phyloP scores from a whole-genome alignment of 2,888 invertebrate genomes.

The Yponomeuta sedellus region DNA sequence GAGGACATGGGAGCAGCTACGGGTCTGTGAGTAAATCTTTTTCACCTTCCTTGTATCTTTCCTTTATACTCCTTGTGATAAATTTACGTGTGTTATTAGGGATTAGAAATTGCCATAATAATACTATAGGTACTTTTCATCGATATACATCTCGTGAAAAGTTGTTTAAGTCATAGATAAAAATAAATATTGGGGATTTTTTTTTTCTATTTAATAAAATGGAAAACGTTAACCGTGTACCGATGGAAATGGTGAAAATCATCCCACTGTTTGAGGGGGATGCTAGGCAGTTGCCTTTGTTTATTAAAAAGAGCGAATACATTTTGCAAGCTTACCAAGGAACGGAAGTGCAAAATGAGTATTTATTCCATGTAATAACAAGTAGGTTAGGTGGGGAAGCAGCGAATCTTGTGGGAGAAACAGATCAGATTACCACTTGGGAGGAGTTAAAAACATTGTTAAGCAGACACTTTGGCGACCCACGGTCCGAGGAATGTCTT shows the following conservation, averaged over 20 bases:
- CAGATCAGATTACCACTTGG: neutral
- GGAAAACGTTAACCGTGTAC: neutral
- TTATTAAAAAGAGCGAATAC: slow-evolving; percentile 2
- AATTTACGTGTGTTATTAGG: neutral
- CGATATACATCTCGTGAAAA: neutral
- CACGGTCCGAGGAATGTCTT: neutral
- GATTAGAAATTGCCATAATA: neutral
- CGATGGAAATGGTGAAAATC: neutral
- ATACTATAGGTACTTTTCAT: too few species aligned
- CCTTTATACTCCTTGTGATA: neutral
- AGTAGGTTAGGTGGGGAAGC: slow-evolving; percentile 5
- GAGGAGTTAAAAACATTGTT: neutral
- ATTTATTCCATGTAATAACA: slow-evolving; percentile 4
- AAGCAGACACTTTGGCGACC: neutral
- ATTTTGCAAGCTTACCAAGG: neutral
- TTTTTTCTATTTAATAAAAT: neutral
- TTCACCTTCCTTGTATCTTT: slow-evolving; percentile 4
- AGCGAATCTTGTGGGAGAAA: neutral
- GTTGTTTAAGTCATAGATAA: neutral
- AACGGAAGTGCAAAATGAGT: neutral
- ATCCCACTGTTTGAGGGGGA: neutral
- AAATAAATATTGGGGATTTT: neutral
- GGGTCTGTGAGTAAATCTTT: slow-evolving; percentile 7
- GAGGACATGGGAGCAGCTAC: neutral
- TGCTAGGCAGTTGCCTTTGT: neutral